These are phyloP conservation scores for Macroglossus sobrinus DNA, from an alignment of 2,113 vertebrate species.

Conservation along the genomic window DNA sequence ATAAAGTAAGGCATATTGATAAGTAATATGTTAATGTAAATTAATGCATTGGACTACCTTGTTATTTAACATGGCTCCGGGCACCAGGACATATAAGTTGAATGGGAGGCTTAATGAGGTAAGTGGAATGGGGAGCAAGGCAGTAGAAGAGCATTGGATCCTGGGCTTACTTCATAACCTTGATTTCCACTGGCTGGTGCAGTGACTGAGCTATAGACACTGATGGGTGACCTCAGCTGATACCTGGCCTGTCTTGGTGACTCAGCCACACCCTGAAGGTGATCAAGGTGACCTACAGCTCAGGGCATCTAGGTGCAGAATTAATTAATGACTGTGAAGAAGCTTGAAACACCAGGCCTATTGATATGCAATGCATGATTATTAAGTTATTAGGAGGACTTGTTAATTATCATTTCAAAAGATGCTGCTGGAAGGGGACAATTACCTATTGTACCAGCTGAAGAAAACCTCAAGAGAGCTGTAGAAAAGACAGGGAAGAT, in stretches of 20 bases:
- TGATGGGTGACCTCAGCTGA: constrained; percentile 29
- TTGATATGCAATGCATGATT: constrained; percentile 37
- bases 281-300: constrained; percentile 69
- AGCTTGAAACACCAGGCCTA: constrained; percentile 22
- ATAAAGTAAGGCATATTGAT: neutral
- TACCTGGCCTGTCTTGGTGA: neutral
- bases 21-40: neutral
- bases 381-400: constrained; percentile 61
- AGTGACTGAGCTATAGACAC: neutral
- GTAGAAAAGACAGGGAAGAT: neutral
- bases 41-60: neutral
- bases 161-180: neutral
- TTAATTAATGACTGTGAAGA: constrained; percentile 55
- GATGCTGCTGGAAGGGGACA: neutral
- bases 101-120: neutral
- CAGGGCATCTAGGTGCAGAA: constrained; percentile 9
- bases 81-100: neutral
- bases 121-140: neutral
- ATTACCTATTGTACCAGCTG: neutral
- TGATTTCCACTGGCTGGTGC: neutral
- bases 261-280: constrained; percentile 14
- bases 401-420: constrained; percentile 61
- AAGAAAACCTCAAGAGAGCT: neutral
- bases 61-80: neutral
- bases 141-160: fast-evolving